These are phyloP conservation scores for Synergus umbraculus DNA, from an alignment of 2,888 invertebrate genomes.

Conservation along the genomic window DNA sequence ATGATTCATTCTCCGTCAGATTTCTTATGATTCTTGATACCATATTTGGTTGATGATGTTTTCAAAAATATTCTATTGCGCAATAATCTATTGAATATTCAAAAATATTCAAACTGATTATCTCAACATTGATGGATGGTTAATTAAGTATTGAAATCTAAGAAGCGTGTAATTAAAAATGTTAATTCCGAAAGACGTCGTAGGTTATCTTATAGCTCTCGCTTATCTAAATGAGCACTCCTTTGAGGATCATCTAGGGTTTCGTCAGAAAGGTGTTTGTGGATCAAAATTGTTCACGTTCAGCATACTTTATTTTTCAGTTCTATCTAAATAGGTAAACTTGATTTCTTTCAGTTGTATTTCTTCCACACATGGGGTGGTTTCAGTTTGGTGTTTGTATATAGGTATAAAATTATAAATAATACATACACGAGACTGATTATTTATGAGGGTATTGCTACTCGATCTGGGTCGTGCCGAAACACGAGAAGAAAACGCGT, in stretches of 20 bases:
- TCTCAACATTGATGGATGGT: neutral
- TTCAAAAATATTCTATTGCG: constrained; percentile 13
- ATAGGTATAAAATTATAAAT: constrained; percentile 62
- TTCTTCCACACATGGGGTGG: constrained; percentile 31
- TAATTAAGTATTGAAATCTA: constrained; percentile 6
- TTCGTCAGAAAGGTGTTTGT: neutral
- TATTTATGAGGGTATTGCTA: constrained; percentile 57
- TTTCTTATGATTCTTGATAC: neutral
- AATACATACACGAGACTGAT: constrained; percentile 58
- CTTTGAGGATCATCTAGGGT: neutral
- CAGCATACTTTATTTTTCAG: neutral
- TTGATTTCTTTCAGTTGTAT: neutral
- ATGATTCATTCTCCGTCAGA: neutral
- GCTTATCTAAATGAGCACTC: constrained; percentile 15
- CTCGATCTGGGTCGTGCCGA: constrained; percentile 38
- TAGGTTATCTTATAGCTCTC: neutral
- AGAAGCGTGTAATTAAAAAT: constrained; percentile 17
- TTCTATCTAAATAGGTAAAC: neutral
- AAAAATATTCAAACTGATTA: constrained; percentile 11
- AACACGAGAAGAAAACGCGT: constrained; percentile 23
- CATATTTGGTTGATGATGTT: neutral
- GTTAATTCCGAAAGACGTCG: constrained; percentile 9
- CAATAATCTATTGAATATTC: neutral
- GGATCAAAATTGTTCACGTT: neutral
- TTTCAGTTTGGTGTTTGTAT: constrained; percentile 43